These are phyloP conservation scores for Stenodera caucasica DNA, from an alignment of 2,888 invertebrate genomes.

Conservation along the genomic window DNA sequence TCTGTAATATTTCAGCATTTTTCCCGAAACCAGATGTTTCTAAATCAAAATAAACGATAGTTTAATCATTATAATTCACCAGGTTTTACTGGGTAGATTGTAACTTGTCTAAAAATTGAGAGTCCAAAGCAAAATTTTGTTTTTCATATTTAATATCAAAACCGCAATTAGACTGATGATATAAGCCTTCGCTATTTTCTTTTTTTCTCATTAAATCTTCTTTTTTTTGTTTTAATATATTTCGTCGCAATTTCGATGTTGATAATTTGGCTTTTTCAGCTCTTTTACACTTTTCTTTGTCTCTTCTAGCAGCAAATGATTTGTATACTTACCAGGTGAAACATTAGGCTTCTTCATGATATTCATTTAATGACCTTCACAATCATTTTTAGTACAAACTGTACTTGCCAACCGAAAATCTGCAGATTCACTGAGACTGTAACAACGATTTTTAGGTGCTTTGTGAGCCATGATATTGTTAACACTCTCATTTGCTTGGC, in stretches of 20 bases:
- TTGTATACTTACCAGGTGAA: not conserved
- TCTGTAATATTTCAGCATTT: not conserved
- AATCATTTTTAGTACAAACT: not conserved
- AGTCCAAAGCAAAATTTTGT: no score
- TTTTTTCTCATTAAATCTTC: not conserved
- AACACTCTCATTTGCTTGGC: constrained; percentile 30
- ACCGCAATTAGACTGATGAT: not conserved
- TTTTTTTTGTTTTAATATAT: not conserved
- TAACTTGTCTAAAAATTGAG: not conserved
- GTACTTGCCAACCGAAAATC: constrained; percentile 18
- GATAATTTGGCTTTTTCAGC: not conserved
- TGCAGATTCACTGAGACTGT: constrained; percentile 14
- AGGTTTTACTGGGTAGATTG: not conserved
- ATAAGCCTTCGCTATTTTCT: not conserved
- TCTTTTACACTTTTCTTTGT: not conserved
- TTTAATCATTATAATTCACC: not conserved
- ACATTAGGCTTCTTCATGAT: not conserved
- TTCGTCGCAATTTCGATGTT: not conserved
- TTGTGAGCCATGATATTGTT: constrained; percentile 33
- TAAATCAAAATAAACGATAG: not conserved
- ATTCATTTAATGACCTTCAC: not conserved
- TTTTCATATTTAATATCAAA: not conserved
- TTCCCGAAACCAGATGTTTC: not conserved
- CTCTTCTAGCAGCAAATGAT: not conserved
- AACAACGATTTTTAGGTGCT: constrained; percentile 30